phyloP scores from a whole-genome alignment of 1,140 invertebrate species.

The Riptortus pedestris region DNA sequence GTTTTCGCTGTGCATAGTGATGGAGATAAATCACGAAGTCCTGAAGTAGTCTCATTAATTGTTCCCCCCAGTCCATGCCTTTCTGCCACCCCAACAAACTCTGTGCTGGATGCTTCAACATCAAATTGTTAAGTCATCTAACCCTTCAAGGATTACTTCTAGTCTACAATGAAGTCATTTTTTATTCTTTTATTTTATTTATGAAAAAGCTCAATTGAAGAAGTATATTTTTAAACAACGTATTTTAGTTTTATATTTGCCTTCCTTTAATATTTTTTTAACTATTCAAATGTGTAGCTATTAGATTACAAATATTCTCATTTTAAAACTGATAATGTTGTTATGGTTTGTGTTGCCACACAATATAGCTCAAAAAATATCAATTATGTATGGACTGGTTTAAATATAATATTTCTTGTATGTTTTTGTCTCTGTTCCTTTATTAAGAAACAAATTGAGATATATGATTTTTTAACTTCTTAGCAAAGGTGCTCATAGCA shows the following conservation, averaged over 20 bases:
- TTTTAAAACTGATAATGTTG: background rate
- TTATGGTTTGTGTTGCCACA: background rate
- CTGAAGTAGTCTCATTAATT: constrained; percentile 39
- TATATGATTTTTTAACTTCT: too few relatives aligned
- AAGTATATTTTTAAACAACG: background rate
- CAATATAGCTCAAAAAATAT: background rate
- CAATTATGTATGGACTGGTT: background rate
- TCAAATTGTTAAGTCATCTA: constrained; percentile 5
- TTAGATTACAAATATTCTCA: background rate
- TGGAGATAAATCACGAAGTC: constrained; percentile 34
- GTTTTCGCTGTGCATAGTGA: constrained; percentile 39
- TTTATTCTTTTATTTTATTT: background rate
- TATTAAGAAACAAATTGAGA: too few relatives aligned
- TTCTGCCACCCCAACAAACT: constrained; percentile 18
- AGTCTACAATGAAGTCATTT: background rate
- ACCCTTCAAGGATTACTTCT: background rate
- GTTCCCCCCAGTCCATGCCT: constrained; percentile 35
- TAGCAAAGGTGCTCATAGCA: too few relatives aligned
- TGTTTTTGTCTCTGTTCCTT: too few relatives aligned
- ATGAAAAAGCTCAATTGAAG: background rate
- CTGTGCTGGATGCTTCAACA: constrained; percentile 4
- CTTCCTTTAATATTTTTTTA: background rate
- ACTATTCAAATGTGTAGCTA: background rate
- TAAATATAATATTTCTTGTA: background rate
- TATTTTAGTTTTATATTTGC: background rate